These are phyloP conservation scores for Ethmia dodecea DNA, from an alignment of 2,888 invertebrate species.

Conservation along the genomic window DNA sequence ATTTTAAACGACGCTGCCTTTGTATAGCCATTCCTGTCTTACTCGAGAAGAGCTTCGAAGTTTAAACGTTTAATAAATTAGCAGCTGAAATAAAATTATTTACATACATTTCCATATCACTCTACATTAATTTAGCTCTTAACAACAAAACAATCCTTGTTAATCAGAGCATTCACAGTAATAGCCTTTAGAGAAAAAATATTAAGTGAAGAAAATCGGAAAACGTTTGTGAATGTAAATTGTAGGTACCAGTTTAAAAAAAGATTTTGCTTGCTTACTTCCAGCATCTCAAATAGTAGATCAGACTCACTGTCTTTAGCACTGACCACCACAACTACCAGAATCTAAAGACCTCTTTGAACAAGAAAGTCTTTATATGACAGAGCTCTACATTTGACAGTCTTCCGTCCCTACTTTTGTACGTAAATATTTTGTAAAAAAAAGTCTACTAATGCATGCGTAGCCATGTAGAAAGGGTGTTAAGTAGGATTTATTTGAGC, in stretches of 20 bases:
- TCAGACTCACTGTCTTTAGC: conserved; percentile 49
- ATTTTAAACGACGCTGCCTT: conserved; percentile 49
- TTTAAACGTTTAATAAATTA: conserved; percentile 18
- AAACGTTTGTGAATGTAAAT: too few relatives aligned
- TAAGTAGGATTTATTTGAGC: conserved; percentile 24
- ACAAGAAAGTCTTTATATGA: background rate
- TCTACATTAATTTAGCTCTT: too few relatives aligned
- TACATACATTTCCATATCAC: too few relatives aligned
- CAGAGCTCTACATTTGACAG: conserved; percentile 29
- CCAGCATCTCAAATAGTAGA: too few relatives aligned
- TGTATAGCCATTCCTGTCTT: conserved; percentile 57
- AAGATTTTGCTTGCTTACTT: too few relatives aligned
- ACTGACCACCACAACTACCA: conserved; percentile 37
- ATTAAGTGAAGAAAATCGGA: too few relatives aligned
- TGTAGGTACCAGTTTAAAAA: too few relatives aligned
- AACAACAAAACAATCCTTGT: too few relatives aligned
- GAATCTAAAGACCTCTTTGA: conserved; percentile 22
- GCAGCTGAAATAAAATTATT: too few relatives aligned
- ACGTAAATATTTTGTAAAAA: conserved; percentile 36
- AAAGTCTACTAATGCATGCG: conserved; percentile 44
- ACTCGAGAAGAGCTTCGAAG: conserved; percentile 24
- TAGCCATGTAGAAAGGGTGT: conserved; percentile 44
- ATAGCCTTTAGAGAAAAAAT: too few relatives aligned
- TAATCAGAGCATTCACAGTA: too few relatives aligned
- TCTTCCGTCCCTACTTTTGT: conserved; percentile 28